Conservation (phyloP, 2,113 vertebrate genomes). For the Gallinago jamesoni region DNA sequence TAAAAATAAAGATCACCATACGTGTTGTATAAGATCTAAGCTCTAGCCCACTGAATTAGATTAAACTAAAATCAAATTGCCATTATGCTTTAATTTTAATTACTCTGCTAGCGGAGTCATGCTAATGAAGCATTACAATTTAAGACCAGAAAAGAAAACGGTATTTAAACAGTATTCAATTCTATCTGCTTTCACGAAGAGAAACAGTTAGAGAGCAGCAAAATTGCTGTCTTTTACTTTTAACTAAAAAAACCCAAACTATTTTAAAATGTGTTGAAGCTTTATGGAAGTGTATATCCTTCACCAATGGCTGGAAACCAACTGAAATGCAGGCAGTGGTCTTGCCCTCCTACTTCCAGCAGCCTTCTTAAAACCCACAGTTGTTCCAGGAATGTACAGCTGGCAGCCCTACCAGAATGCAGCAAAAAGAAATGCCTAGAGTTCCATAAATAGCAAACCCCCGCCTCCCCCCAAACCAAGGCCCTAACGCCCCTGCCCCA, state of each 20-base stretch:
- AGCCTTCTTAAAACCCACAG: not conserved
- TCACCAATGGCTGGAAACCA: not conserved
- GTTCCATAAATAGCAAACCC: not conserved
- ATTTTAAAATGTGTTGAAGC: not conserved
- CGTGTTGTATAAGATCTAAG: slow-evolving; percentile 5
- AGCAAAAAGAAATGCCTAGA: not conserved
- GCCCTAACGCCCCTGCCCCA: too few relatives aligned
- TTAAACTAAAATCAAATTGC: not conserved
- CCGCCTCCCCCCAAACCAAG: not conserved
- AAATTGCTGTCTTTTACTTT: not conserved
- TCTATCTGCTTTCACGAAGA: not conserved
- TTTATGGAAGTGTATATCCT: not conserved
- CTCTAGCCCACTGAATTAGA: slow-evolving; percentile 16
- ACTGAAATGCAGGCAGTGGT: not conserved
- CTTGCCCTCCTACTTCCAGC: not conserved
- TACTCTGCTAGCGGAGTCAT: not conserved
- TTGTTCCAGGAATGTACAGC: not conserved
- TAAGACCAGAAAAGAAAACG: not conserved
- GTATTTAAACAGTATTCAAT: not conserved
- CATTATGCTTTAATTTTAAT: not conserved
- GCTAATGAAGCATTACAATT: not conserved
- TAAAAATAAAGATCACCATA: not conserved
- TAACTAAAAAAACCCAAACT: not conserved
- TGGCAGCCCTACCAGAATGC: not conserved
- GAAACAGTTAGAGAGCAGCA: not conserved